A percentile compares a stretch with the other conserved stretches of the same genome.
Evolutionary conservation across 2,113 vertebrate species (phyloP).

Genomic region (Thamnaconus septentrionalis): DNA sequence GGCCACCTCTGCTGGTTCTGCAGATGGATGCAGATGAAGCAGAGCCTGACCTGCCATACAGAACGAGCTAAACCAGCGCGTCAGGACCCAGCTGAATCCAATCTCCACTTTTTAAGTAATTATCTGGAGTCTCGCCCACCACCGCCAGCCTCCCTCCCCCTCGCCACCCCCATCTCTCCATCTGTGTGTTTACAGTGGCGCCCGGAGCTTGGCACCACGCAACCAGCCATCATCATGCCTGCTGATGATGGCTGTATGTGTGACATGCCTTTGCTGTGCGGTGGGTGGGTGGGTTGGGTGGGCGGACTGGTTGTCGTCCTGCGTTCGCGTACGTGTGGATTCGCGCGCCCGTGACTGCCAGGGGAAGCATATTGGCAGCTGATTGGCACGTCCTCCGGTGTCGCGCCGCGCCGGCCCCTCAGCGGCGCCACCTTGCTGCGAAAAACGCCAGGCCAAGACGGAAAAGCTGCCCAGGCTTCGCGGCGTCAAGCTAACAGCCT

Average conservation of each 20-base stretch:
- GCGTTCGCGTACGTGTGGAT: constrained; percentile 8
- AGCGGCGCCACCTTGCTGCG: background rate
- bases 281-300: constrained; percentile 19
- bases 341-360: constrained; percentile 51
- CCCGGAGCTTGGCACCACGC: constrained; percentile 57
- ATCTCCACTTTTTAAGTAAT: constrained; percentile 49
- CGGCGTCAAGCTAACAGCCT: too few relatives aligned
- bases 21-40: too few relatives aligned
- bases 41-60: too few relatives aligned
- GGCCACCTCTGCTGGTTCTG: too few relatives aligned
- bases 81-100: constrained; percentile 32
- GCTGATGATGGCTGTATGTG: constrained; percentile 51
- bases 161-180: constrained; percentile 54
- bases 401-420: too few relatives aligned
- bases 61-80: background rate
- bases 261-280: constrained; percentile 40
- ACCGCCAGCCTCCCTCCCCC: too few relatives aligned
- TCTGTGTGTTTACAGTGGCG: constrained; percentile 72
- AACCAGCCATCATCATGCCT: constrained; percentile 64
- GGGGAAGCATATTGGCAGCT: constrained; percentile 68
- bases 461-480: too few relatives aligned
- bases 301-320: too few relatives aligned
- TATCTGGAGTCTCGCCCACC: constrained; percentile 36
- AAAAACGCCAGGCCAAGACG: too few relatives aligned
- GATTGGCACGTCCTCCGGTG: constrained; percentile 54